Conservation (phyloP, 2,888 invertebrate genomes). For the Pristionchus japonicus region DNA sequence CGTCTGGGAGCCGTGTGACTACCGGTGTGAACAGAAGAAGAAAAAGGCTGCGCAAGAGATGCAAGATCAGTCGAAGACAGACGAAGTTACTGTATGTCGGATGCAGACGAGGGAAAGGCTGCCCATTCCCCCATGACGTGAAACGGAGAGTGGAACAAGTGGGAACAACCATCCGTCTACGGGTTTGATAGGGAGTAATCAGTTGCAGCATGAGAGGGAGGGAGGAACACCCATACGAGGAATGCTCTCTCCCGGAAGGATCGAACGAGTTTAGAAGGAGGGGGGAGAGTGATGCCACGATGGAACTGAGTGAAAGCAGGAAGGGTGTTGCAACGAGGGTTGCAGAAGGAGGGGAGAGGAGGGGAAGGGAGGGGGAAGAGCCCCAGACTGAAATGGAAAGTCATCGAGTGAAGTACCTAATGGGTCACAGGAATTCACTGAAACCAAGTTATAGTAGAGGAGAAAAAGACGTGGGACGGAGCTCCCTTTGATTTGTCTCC, state of each 20-base stretch:
- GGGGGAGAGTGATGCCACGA: conserved; percentile 1
- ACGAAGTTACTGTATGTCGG: background rate
- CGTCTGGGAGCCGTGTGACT: background rate
- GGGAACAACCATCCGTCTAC: background rate
- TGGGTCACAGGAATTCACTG: background rate
- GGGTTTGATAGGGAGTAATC: conserved; percentile 14
- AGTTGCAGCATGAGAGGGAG: background rate
- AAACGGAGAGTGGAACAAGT: conserved; percentile 35
- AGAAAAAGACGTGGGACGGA: background rate
- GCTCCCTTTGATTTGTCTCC: background rate
- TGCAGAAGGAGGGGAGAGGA: background rate
- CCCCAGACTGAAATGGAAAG: conserved; percentile 9
- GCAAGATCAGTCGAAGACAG: background rate
- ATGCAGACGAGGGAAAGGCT: background rate
- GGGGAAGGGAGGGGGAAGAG: background rate
- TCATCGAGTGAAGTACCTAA: background rate
- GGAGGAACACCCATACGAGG: background rate
- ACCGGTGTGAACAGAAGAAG: too few relatives aligned
- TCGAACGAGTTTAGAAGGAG: conserved; percentile 7
- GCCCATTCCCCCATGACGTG: conserved; percentile 15
- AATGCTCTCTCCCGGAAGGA: conserved; percentile 12
- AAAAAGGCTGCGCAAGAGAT: background rate
- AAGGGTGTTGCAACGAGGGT: background rate
- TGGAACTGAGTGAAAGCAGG: background rate
- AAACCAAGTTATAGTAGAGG: conserved; percentile 1